Conservation (phyloP, 1,140 invertebrate species). For the Himalopsyche phryganea region DNA sequence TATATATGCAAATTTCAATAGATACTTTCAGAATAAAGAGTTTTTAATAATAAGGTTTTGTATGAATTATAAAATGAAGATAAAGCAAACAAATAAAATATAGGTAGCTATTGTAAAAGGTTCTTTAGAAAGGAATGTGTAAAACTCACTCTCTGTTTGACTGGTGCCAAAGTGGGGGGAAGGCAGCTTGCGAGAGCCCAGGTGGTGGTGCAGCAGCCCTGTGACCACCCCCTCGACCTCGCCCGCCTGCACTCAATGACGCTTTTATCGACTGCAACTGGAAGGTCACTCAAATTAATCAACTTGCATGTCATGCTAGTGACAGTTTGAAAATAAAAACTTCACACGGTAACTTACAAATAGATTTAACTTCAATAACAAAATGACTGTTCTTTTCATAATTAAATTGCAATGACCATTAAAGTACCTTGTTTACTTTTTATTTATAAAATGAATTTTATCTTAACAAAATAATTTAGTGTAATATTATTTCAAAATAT, state of each 20-base stretch:
- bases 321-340: not conserved
- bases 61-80: no score
- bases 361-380: not conserved
- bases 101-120: no score
- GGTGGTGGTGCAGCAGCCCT: not conserved
- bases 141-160: no score
- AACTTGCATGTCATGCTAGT: not conserved
- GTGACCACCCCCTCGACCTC: slow-evolving; percentile 12
- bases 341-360: not conserved
- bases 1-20: no score
- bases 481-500: no score
- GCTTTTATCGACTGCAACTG: slow-evolving; percentile 34
- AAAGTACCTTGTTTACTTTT: not conserved
- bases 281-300: slow-evolving; percentile 1
- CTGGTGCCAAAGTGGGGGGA: slow-evolving; percentile 26
- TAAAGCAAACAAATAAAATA: no score
- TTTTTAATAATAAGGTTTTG: no score
- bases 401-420: not conserved
- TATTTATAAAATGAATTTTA: not conserved
- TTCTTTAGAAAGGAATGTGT: no score
- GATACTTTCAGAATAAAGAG: no score
- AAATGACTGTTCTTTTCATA: not conserved
- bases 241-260: slow-evolving; percentile 26
- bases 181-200: slow-evolving; percentile 17
- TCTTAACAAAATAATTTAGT: not conserved